Evolutionary conservation across 1,140 invertebrate genomes (phyloP), one percentile per base, ranked within the genome.

Genomic region (Gryllus bimaculatus): DNA sequence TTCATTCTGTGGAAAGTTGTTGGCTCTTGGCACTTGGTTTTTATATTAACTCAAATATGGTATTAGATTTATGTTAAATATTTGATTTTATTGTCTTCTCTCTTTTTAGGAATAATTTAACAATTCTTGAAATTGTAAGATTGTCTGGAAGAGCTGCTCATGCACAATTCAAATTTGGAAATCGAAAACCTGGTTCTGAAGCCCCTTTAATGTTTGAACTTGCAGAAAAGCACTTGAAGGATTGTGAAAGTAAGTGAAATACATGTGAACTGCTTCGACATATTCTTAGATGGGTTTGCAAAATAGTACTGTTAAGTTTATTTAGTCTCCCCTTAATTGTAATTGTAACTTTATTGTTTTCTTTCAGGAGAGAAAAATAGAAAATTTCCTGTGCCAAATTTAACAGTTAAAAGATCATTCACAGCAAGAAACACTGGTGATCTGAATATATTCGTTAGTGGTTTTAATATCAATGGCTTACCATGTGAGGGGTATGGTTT

Each of bases 131-230:
- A 86, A 90, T 92, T 18, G 86, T 98, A 15, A 90, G 92, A 81
- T 83, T 99, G 48, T 90, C 90, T 76, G 96, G 96, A 0, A 89
- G 93, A 82, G 96, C 95, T 15, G 94, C 94, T 1, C 85, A 91
- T 81, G 95, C 96, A 12, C 91, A 95, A 84, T 93, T 99, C 84
- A 93, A 94, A 83, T 93, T 99, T 83, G 96, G 93, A n/a, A 96
- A 96, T 85, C 91, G 94, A 3, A 92, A 93, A 76, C 93, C 96
- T 0, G 94, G 94, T 8, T 92, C 92, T 0, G 83, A 84, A 13
- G 89, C 90, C 15, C 92, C 94, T 1, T 85, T 97, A 18, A 83
- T 93, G 2, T 97, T 98, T 85, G 95, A 98, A 85, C 89, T 98
- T 75, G 89, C 90, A 1, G 92, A 95, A 78, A 94, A 94, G 83